Percentiles rank a stretch among this genome's conserved stretches.
These are phyloP conservation scores for Conus canariensis DNA, from an alignment of 2,888 invertebrate genomes.

Conservation along the genomic window DNA sequence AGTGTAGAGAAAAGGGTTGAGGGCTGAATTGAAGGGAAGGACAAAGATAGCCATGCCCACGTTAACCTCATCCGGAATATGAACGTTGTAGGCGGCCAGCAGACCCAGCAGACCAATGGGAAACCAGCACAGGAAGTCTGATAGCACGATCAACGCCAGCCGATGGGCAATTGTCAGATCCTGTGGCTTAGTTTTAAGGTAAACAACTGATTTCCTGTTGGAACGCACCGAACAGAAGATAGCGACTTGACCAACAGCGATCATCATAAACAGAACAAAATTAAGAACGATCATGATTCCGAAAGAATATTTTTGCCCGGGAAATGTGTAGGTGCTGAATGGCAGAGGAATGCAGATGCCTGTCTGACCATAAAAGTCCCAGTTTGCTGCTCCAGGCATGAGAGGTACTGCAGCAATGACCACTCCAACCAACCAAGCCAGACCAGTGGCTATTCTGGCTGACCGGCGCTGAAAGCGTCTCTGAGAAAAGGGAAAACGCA, in stretches of 20 bases:
- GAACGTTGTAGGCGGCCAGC: not conserved
- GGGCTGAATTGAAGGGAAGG: slow-evolving; percentile 5
- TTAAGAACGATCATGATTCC: slow-evolving; percentile 7
- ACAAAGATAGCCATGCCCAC: slow-evolving; percentile 19
- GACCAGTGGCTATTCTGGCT: not conserved
- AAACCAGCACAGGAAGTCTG: slow-evolving; percentile 22
- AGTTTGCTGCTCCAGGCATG: not conserved
- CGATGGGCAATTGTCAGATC: not conserved
- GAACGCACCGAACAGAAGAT: slow-evolving; percentile 19
- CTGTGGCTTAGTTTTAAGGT: not conserved
- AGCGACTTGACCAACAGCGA: not conserved
- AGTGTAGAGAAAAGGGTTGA: slow-evolving; percentile 18
- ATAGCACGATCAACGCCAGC: not conserved
- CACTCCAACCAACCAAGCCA: not conserved
- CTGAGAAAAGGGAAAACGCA: slow-evolving; percentile 17
- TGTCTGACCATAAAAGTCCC: slow-evolving; percentile 24
- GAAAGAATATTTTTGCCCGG: slow-evolving; percentile 13
- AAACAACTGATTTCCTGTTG: not conserved
- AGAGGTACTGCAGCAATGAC: slow-evolving; percentile 3
- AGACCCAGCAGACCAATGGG: slow-evolving; percentile 10
- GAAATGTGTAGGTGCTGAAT: not conserved
- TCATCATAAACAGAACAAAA: not conserved
- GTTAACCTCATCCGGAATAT: not conserved
- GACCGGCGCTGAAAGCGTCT: slow-evolving; percentile 5
- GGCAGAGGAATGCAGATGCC: slow-evolving; percentile 31